A percentile compares a stretch with the other conserved stretches of the same genome.
phyloP scores from a whole-genome alignment of 1,140 invertebrate genomes.

The Cydia strobilella region DNA sequence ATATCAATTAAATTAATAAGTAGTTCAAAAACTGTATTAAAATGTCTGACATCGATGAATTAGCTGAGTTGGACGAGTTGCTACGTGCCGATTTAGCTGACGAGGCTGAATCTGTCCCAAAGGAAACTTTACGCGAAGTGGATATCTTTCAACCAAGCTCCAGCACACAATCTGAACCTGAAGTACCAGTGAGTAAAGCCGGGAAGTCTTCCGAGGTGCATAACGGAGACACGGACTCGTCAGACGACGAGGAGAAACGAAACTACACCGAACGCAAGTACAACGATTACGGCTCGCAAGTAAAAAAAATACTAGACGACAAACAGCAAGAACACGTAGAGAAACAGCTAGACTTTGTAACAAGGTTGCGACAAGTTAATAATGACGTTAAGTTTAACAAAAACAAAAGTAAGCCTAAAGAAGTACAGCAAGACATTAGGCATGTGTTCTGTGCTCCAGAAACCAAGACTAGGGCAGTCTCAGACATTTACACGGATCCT shows the following conservation, averaged over 20 bases:
- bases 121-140: conserved; percentile 51
- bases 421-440: conserved; percentile 48
- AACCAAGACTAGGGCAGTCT: conserved; percentile 49
- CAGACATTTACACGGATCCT: conserved; percentile 84
- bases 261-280: conserved; percentile 86
- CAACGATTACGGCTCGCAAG: conserved; percentile 84
- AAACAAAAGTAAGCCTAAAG: conserved; percentile 52
- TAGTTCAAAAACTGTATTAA: conserved; percentile 5
- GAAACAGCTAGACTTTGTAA: conserved; percentile 70
- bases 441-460: conserved; percentile 57
- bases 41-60: conserved; percentile 70
- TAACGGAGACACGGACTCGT: conserved; percentile 85
- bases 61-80: conserved; percentile 72
- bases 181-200: conserved; percentile 35
- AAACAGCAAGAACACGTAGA: conserved; percentile 70
- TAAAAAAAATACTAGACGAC: conserved; percentile 84
- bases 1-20: background rate
- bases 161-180: conserved; percentile 36
- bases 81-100: conserved; percentile 65
- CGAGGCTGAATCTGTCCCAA: conserved; percentile 38
- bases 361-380: conserved; percentile 62
- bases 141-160: conserved; percentile 59
- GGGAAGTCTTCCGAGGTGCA: conserved; percentile 78
- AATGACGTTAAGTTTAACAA: conserved; percentile 56
- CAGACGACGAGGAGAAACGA: conserved; percentile 89